These are phyloP conservation scores for Butastur rufipennis DNA, from an alignment of 2,113 vertebrate genomes.

Conservation along the genomic window DNA sequence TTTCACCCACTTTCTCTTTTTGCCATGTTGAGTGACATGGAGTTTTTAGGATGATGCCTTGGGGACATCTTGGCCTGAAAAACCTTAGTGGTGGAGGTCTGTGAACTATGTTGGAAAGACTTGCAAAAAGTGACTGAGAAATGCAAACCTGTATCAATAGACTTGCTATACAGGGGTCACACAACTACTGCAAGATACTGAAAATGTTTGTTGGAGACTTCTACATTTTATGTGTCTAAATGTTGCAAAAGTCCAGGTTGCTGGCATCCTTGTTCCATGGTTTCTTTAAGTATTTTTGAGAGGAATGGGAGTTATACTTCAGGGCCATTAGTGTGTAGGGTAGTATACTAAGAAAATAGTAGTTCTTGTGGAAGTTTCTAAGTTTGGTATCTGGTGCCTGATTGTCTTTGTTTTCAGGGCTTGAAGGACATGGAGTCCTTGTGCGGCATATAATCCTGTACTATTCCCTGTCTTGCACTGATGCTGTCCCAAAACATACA, in stretches of 20 bases:
- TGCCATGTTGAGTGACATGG: neutral
- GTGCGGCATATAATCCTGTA: rapidly evolving
- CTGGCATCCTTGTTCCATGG: neutral
- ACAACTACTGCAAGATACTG: neutral
- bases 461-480: neutral
- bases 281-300: neutral
- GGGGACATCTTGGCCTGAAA: neutral
- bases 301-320: neutral
- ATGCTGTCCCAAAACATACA: neutral
- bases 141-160: neutral
- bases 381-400: neutral
- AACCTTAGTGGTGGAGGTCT: neutral
- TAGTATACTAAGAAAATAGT: neutral
- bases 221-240: neutral
- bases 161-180: neutral
- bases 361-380: neutral
- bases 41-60: neutral
- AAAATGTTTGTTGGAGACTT: neutral
- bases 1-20: neutral
- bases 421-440: neutral
- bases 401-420: neutral
- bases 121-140: neutral
- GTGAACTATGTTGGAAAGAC: neutral
- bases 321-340: neutral
- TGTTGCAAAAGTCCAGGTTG: neutral